Evolutionary conservation across 1,140 invertebrate species (phyloP), one percentile per base, ranked within the genome.

Genomic region (Trachymyrmex cornetzi): DNA sequence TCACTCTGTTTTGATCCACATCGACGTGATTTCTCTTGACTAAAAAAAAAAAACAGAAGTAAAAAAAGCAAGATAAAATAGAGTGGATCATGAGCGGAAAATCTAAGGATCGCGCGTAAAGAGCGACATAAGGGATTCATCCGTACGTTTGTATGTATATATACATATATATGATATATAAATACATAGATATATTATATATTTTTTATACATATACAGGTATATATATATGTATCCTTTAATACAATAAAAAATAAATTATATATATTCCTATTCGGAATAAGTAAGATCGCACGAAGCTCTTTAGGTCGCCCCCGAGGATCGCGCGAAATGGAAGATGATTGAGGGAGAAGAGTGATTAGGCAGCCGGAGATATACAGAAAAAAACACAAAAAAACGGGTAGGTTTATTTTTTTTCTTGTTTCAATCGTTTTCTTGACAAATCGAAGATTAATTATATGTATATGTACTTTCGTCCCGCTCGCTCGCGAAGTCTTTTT

Each of bases 301-400:
- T 55, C 12, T 30, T 81, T 57, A 38, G 27, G 44, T 67, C 64
- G 72, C 14, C 3, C 16, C 57, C 11, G 14, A 38, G 7, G 22
- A 12, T 61, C 34, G 53, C 80, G 67, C 80, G 53, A 77, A n/a
- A 38, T 67, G 82, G 67, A 75, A 89, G 30, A 77, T 14, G 69
- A 67, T 64, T 22, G 16, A 30, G 55, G 27, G 55, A 48, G 53
- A 57, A 44, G 44, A 55, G 24, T 48, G 63, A 72, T 34, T 24
- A 69, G 69, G 79, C 84, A 64, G 69, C 48, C 55, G 89, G 86
- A 91, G 71, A 89, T 61, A 91, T 66, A 92, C 59, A 91, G 84
- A 92, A 90, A 92, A 92, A 87, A 91, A 91, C 90, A 92, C 88
- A 92, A 93, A 94, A 77, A 93, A 93, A 90, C 80, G 90, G 90